Evolutionary conservation across 2,888 invertebrate species (phyloP), one percentile per base, ranked within the genome.

Genomic region (Pollenia angustigena): DNA sequence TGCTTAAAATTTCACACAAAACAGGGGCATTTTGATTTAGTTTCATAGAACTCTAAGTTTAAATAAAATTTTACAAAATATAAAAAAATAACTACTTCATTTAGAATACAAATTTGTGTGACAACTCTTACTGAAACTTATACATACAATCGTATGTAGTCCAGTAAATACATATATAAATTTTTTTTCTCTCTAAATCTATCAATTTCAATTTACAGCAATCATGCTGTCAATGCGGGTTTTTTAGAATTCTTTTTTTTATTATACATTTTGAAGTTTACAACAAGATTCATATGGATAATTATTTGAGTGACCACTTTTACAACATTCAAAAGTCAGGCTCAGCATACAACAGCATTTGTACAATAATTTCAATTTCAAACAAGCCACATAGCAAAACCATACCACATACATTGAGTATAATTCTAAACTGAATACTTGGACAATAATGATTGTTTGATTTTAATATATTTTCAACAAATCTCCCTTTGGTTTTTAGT

Each of bases 161-260:
- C 42, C 23, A 50, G 14, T 50, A 40, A 18, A 52, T 18, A 16
- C 12, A 68, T 0, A 32, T 11, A 52, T n/a, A 52, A 10, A 62
- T 40, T 1, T 11, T 12, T 48, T 60, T 81, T 16, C 54, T 14
- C 50, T 54, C 46, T 69, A 62, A 84, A 87, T 87, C 87, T 87
- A 84, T 87, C 87, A 87, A 87, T 87, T 87, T 87, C 84, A 87
- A 87, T 87, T 87, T 81, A 87, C 81, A 81, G 58, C 84, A 87
- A 81, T 87, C 87, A 81, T 64, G 50, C 54, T 83, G 81, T 81
- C 84, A 84, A 84, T 87, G 87, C 87, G 87, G 87, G 87, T 62
- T 87, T 82, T 71, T 54, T 23, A 42, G 32, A 58, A 52, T 81
- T 56, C 0, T 0, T 56, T 44, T 42, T 48, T 0, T 60, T 71